Evolutionary conservation across 2,797 vertebrate species (phyloP), one percentile per base, ranked within the genome.

Genomic region (Pelodytes ibericus): DNA sequence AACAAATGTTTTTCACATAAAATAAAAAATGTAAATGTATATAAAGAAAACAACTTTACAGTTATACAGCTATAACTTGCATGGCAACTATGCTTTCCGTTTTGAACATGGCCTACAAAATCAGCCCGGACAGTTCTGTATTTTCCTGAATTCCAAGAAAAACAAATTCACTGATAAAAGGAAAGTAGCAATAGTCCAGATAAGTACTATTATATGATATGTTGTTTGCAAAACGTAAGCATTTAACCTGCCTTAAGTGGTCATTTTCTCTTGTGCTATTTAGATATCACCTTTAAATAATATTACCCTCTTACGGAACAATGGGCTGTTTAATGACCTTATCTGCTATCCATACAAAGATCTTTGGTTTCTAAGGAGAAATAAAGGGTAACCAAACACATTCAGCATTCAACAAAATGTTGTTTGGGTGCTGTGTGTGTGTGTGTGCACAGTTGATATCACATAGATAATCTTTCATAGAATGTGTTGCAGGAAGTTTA

Each of bases 341-440:
- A 91, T 91, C 92, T 92, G 85, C 81, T 87, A 87, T 89, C 86
- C 89, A 89, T 82, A 90, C 71, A 86, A 84, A 85, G 77, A 71
- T 86, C 84, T 87, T 84, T 72, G 74, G 83, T 83, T 85, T 39
- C 82, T 82, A 83, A 84, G 84, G 80, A 81, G 61, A 4, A 85
- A 86, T 87, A 89, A 87, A 81, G 88, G 88, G 83, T 86, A 81
- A 31, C 10, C 68, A 82, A 85, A 92, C 88, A 90, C 88, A 84
- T 76, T 75, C 63, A 0, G 57, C 85, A 86, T 91, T 91, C 81
- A 90, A 75, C 18, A 59, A 77, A 59, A 77, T 80, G 67, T 80
- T 84, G 86, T 81, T 71, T 72, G 47, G 79, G 66, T 67, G 68
- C n/a, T n/a, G n/a, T n/a, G 84, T 51, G 26, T 79, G 77, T 71